phyloP scores from a whole-genome alignment of 2,888 invertebrate species.

The Habrosyne pyritoides region DNA sequence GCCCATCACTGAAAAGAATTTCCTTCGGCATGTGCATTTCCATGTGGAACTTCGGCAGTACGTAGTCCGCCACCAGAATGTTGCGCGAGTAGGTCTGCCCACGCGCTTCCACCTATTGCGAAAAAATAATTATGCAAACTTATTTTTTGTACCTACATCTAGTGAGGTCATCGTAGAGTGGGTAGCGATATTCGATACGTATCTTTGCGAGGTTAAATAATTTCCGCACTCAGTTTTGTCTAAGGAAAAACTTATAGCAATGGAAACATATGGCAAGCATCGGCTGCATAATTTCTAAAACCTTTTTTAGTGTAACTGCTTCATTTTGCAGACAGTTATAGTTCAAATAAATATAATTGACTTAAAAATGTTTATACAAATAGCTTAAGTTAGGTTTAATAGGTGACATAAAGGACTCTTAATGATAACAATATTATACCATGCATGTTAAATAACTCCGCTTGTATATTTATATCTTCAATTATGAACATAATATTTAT shows the following conservation, averaged over 20 bases:
- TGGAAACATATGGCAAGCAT: no score
- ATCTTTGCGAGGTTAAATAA: constrained; percentile 17
- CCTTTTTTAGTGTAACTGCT: no score
- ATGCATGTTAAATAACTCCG: no score
- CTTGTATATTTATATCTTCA: no score
- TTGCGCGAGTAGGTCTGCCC: constrained; percentile 87
- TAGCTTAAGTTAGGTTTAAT: no score
- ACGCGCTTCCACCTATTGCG: constrained; percentile 66
- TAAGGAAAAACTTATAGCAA: neutral
- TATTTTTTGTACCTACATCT: constrained; percentile 23
- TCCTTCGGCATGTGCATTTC: constrained; percentile 92
- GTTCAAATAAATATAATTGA: no score
- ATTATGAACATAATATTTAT: no score
- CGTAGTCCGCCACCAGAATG: constrained; percentile 94
- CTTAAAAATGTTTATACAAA: no score
- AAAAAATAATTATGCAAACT: constrained; percentile 28
- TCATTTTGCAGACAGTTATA: no score
- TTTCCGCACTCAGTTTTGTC: constrained; percentile 25
- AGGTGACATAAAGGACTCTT: no score
- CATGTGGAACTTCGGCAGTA: constrained; percentile 97
- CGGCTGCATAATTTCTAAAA: no score
- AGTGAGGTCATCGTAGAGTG: constrained; percentile 38
- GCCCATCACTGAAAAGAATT: constrained; percentile 90
- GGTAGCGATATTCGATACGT: constrained; percentile 20
- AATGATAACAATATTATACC: no score